These are phyloP conservation scores for Pediacus dermestoides DNA, from an alignment of 2,888 invertebrate genomes.

Conservation along the genomic window DNA sequence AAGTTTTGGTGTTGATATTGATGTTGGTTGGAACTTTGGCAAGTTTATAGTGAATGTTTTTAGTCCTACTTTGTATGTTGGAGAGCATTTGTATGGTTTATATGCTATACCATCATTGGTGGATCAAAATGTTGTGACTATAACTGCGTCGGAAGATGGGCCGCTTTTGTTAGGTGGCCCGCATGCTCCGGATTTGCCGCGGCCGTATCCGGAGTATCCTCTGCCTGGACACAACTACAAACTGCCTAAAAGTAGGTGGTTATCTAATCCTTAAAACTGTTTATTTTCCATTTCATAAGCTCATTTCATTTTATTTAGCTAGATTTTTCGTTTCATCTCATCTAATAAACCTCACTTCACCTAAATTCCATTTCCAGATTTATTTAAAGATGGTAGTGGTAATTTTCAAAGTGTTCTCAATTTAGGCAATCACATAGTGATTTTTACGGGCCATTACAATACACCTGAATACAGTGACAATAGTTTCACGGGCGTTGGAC, in stretches of 20 bases:
- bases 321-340: conserved; percentile 9
- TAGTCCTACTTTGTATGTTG: conserved; percentile 90
- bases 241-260: conserved; percentile 32
- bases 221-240: conserved; percentile 44
- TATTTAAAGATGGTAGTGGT: conserved; percentile 31
- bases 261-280: conserved; percentile 2
- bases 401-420: conserved; percentile 43
- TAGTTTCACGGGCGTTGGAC: conserved; percentile 44
- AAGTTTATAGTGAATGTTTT: conserved; percentile 36
- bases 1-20: conserved; percentile 34
- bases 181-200: conserved; percentile 36
- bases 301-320: conserved; percentile 8
- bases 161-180: conserved; percentile 76
- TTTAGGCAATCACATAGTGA: conserved; percentile 36
- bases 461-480: conserved; percentile 57
- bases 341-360: too few relatives aligned
- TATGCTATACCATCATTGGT: conserved; percentile 92
- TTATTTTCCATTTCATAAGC: conserved; percentile 7
- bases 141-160: conserved; percentile 66
- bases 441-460: conserved; percentile 67
- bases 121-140: conserved; percentile 84
- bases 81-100: conserved; percentile 79
- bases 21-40: conserved; percentile 4
- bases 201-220: conserved; percentile 38
- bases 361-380: conserved; percentile 29